Evolutionary conservation across 1,140 invertebrate species (phyloP).

Genomic region (Lepidurus apus): DNA sequence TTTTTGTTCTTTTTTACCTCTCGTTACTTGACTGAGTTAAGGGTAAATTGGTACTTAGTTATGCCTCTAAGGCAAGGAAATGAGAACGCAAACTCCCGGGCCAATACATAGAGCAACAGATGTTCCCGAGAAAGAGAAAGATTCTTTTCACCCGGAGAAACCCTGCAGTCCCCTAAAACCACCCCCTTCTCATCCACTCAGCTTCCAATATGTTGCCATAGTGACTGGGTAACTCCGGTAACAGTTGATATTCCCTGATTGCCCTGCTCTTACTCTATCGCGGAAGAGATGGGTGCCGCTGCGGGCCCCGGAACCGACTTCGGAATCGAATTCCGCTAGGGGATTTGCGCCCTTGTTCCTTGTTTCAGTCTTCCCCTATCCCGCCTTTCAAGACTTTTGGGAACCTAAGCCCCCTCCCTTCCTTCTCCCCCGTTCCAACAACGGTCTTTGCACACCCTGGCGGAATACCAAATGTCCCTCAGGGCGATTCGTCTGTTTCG

Average conservation of each 20-base stretch:
- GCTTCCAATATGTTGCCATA: slow-evolving; percentile 2
- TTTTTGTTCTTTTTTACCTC: background rate
- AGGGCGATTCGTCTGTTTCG: too few species aligned
- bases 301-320: slow-evolving; percentile 1
- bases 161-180: background rate
- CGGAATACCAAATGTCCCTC: too few species aligned
- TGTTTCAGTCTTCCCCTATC: background rate
- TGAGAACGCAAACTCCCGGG: background rate
- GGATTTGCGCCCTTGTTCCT: slow-evolving; percentile 1
- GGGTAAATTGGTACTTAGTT: background rate
- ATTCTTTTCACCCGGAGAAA: background rate
- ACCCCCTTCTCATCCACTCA: background rate
- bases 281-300: slow-evolving; percentile 12
- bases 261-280: slow-evolving; percentile 9
- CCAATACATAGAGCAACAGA: background rate
- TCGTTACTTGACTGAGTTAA: background rate
- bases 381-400: background rate
- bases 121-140: background rate
- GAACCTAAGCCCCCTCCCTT: background rate
- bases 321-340: background rate
- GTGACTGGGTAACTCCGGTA: slow-evolving; percentile 17
- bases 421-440: background rate
- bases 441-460: background rate
- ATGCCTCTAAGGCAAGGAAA: background rate
- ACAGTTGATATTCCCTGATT: slow-evolving; percentile 19